Conservation (phyloP, 2,797 vertebrate genomes). For the Nothura maculosa region DNA sequence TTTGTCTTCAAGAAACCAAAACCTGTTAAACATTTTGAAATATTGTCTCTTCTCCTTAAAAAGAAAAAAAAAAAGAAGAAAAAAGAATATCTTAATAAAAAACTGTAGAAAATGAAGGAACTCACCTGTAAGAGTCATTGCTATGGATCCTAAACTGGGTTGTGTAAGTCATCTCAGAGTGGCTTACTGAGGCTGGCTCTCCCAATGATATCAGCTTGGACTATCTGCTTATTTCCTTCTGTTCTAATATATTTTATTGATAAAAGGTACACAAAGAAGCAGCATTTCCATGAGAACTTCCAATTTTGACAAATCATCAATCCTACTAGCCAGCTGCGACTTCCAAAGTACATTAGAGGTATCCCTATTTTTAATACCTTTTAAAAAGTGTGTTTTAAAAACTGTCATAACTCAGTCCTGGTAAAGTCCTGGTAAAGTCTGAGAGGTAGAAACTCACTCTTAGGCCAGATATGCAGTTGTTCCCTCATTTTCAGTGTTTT, state of each 20-base stretch:
- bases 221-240: background rate
- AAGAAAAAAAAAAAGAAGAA: background rate
- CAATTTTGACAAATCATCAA: background rate
- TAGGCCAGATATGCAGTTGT: background rate
- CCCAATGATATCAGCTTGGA: background rate
- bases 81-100: background rate
- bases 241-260: background rate
- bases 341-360: background rate
- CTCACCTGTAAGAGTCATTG: background rate
- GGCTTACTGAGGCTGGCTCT: fast-evolving
- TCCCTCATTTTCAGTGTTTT: background rate
- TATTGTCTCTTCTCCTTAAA: background rate
- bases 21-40: background rate
- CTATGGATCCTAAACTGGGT: background rate
- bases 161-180: background rate
- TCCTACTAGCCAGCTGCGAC: background rate
- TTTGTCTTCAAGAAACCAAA: background rate
- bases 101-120: background rate
- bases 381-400: background rate
- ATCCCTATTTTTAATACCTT: fast-evolving
- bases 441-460: background rate
- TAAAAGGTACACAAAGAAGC: background rate
- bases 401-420: background rate
- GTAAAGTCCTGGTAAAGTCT: background rate
- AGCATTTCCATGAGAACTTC: background rate